These are phyloP conservation scores for Zosterops lateralis DNA, from an alignment of 2,113 vertebrate species.

Conservation along the genomic window DNA sequence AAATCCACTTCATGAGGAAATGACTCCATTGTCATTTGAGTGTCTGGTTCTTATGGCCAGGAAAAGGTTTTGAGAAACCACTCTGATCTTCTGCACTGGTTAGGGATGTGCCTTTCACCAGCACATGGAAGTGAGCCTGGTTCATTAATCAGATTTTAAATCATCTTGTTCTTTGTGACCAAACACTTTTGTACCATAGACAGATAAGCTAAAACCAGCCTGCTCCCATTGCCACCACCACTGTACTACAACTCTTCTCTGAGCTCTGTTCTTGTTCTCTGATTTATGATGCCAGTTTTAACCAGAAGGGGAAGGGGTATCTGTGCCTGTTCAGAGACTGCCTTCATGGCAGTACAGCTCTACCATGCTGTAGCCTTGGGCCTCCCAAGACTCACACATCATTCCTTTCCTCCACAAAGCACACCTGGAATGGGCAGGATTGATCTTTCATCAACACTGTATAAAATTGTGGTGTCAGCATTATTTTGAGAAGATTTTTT, in stretches of 20 bases:
- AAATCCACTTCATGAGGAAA: neutral
- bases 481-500: neutral
- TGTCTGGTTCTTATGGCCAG: neutral
- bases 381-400: neutral
- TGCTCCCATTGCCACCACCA: neutral
- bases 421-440: neutral
- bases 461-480: neutral
- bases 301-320: neutral
- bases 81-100: neutral
- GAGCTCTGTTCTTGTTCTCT: neutral
- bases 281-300: neutral
- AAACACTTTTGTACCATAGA: neutral
- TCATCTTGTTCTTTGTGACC: neutral
- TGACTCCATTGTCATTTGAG: accelerated
- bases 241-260: neutral
- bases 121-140: neutral
- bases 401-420: neutral
- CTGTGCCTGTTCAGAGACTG: neutral
- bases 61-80: neutral
- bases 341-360: neutral
- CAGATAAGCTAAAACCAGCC: neutral
- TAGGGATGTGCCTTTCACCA: neutral
- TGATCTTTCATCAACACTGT: neutral
- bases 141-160: neutral
- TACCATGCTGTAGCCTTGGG: accelerated